These are phyloP conservation scores for Pocillopora verrucosa DNA, from an alignment of 64 coral and sea anemone genomes.

Conservation along the genomic window DNA sequence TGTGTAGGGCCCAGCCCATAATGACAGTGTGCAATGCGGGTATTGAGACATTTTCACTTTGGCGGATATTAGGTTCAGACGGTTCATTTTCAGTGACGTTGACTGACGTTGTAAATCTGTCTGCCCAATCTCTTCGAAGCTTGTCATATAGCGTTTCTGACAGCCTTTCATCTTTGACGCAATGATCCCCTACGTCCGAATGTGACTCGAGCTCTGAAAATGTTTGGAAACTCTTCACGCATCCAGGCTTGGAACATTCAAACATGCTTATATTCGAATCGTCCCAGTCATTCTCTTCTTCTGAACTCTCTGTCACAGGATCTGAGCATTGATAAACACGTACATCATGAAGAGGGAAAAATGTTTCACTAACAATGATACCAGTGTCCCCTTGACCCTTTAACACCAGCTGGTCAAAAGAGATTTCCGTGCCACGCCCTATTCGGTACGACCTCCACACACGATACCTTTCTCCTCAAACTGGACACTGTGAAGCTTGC, in stretches of 20 bases:
- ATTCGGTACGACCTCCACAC: neutral
- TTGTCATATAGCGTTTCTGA: constrained; percentile 59
- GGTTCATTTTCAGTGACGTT: constrained; percentile 34
- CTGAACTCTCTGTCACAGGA: constrained; percentile 13
- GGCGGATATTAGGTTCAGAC: constrained; percentile 13
- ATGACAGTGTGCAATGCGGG: constrained; percentile 27
- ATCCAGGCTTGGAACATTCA: constrained; percentile 44
- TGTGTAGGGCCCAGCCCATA: constrained; percentile 55
- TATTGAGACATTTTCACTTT: constrained; percentile 12
- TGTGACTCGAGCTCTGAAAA: constrained; percentile 70
- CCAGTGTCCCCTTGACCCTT: constrained; percentile 51
- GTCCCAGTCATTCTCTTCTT: neutral
- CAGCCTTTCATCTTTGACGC: constrained; percentile 42
- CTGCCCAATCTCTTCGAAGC: constrained; percentile 47
- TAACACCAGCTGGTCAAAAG: constrained; percentile 22
- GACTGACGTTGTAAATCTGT: constrained; percentile 46
- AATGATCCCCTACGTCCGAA: constrained; percentile 62
- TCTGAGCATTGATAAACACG: constrained; percentile 51
- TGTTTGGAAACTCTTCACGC: constrained; percentile 35
- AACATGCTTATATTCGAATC: constrained; percentile 22
- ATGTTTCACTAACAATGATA: constrained; percentile 37
- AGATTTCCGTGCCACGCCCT: constrained; percentile 32
- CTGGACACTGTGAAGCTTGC: too few species aligned
- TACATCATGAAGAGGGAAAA: constrained; percentile 42
- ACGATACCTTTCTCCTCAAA: too few species aligned